Evolutionary conservation across 2,797 vertebrate species (phyloP), one percentile per base, ranked within the genome.

Genomic region (Mormyrops attenuatus): DNA sequence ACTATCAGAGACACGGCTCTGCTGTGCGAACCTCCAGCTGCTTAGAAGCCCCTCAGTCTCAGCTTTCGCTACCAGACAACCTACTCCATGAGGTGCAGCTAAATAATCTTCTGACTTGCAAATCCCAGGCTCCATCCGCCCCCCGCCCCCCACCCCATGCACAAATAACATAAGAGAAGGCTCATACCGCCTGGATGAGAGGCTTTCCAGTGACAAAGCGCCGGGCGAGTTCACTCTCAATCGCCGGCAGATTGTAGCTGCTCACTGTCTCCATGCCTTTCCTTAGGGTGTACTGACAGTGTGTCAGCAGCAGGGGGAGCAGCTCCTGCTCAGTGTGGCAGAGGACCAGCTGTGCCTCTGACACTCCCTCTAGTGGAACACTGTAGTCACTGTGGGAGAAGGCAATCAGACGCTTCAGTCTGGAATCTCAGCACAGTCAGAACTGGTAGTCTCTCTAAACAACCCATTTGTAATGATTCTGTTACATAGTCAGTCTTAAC

Each of bases 291-390:
- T 96, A 96, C 53, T 95, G 95, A 89, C 96, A 95, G 93, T 96
- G 93, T 0, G 95, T 90, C n/a, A 96, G 90, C 89, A 96, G 94
- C 63, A 96, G 92, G 15, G 96, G 96, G 3, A 96, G 93, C 90
- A 96, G 93, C 89, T 96, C 94, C 53, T 91, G 91, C 47, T 96
- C 96, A 1, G 96, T 95, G 91, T 95, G 91, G 88, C 96, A 96
- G 88, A 95, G 90, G 17, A 92, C 93, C 88, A 96, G 93, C 92
- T 96, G 95, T 41, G 94, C 94, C 34, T 96, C 94, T 30, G 94
- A 95, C 9, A 95, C 87, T 0, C 53, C 91, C 20, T 94, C 94
- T 50, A 96, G 55, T 38, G 91, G 90, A 47, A 96, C 90, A 3
- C 87, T 94, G 92, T 94, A 92, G 4, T 95, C 94, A 91, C 95